Evolutionary conservation across 2,888 invertebrate genomes (phyloP).

Genomic region (Penaeus monodon): DNA sequence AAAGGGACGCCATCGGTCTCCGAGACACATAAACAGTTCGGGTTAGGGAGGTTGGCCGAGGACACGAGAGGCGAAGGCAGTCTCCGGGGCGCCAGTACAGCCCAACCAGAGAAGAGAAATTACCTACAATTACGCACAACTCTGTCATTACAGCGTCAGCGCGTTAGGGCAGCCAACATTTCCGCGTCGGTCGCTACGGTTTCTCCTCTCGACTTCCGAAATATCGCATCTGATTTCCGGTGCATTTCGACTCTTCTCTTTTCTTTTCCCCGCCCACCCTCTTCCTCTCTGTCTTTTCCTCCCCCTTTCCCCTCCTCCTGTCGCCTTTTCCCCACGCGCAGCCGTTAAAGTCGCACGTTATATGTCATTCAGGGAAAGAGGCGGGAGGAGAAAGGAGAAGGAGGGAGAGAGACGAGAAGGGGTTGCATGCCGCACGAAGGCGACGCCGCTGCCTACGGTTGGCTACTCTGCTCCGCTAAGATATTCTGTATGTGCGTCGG

Average conservation of each 20-base stretch:
- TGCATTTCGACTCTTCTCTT: too few species aligned
- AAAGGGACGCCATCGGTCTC: too few species aligned
- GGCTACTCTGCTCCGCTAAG: neutral
- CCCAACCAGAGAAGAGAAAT: constrained; percentile 37
- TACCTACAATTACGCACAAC: constrained; percentile 35
- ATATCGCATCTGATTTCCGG: constrained; percentile 6
- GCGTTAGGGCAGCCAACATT: constrained; percentile 48
- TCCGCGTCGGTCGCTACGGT: constrained; percentile 27
- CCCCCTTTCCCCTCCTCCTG: too few species aligned
- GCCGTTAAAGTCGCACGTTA: neutral
- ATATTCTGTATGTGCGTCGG: constrained; percentile 2
- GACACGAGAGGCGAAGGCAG: neutral
- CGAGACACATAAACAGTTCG: too few species aligned
- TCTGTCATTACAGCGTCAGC: constrained; percentile 52
- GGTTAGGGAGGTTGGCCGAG: neutral
- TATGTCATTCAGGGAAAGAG: neutral
- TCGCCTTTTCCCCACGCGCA: too few species aligned
- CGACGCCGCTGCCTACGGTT: neutral
- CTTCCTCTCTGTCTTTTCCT: too few species aligned
- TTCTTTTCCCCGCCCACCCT: too few species aligned
- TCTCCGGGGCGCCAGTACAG: constrained; percentile 26
- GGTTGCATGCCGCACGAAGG: neutral
- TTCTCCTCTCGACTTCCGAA: constrained; percentile 13
- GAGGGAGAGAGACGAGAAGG: neutral
- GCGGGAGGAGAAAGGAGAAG: neutral